Evolutionary conservation across 2,888 invertebrate genomes (phyloP).

Genomic region (Pandemis corylana): DNA sequence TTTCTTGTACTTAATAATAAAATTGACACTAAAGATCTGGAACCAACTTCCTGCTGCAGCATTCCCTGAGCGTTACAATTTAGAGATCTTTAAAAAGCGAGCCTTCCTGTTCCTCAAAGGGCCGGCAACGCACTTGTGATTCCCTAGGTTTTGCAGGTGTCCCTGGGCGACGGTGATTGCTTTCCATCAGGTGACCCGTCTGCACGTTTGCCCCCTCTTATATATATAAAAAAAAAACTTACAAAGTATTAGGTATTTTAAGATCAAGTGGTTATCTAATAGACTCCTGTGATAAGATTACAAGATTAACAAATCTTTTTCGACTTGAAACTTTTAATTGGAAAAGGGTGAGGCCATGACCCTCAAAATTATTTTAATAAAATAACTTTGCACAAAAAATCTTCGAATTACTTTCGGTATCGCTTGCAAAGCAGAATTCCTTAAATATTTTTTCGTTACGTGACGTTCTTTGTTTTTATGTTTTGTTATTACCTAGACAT

Average conservation of each 20-base stretch:
- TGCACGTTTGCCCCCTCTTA: too few species aligned
- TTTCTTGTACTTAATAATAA: background rate
- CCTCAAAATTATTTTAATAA: conserved; percentile 27
- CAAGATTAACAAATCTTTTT: conserved; percentile 26
- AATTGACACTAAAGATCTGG: too few species aligned
- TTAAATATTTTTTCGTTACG: conserved; percentile 4
- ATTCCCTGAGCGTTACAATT: too few species aligned
- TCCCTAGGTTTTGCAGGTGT: too few species aligned
- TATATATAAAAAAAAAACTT: too few species aligned
- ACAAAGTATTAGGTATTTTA: background rate
- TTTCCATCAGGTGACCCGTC: too few species aligned
- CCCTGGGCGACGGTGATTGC: too few species aligned
- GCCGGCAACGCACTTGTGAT: too few species aligned
- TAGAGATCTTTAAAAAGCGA: too few species aligned
- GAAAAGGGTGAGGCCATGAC: conserved; percentile 29
- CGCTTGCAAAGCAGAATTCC: conserved; percentile 4
- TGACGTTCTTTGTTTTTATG: background rate
- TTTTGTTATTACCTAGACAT: background rate
- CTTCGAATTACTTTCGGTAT: conserved; percentile 6
- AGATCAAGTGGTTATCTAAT: background rate
- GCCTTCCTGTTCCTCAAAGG: too few species aligned
- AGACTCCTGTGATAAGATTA: conserved; percentile 17
- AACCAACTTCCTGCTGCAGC: too few species aligned
- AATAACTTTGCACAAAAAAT: conserved; percentile 11
- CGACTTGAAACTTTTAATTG: conserved; percentile 34